Conservation (phyloP, 64 coral and sea anemone genomes). For the Montipora foliosa region DNA sequence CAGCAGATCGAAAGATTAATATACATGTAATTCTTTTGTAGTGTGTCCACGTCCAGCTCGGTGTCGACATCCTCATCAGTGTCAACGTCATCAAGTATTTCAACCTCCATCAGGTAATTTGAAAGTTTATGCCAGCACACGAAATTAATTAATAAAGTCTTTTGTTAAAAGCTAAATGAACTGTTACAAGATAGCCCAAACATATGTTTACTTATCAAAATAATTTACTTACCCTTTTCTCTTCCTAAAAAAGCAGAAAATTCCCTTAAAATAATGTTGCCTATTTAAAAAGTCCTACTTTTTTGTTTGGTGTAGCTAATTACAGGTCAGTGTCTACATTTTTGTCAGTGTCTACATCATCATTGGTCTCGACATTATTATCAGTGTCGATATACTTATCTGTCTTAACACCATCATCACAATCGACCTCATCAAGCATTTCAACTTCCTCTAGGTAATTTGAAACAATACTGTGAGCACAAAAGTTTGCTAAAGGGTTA, state of each 20-base stretch:
- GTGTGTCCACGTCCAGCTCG: slow-evolving; percentile 14
- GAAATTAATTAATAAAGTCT: background rate
- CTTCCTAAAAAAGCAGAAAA: too few relatives aligned
- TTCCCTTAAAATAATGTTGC: too few relatives aligned
- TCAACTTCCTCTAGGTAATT: background rate
- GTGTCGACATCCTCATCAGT: slow-evolving; percentile 6
- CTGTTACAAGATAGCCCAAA: background rate
- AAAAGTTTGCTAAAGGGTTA: background rate
- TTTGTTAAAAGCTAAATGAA: background rate
- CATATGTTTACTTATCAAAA: too few relatives aligned
- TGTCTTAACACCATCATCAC: too few relatives aligned
- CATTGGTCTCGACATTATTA: too few relatives aligned
- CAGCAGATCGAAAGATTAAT: too few relatives aligned
- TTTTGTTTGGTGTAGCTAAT: background rate
- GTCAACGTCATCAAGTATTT: background rate
- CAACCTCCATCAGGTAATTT: background rate
- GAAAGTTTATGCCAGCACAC: background rate
- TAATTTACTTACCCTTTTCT: too few relatives aligned
- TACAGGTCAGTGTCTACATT: background rate
- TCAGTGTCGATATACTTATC: too few relatives aligned
- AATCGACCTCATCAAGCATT: background rate
- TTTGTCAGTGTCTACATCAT: background rate
- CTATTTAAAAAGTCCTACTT: background rate
- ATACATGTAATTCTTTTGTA: background rate
- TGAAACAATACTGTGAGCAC: background rate